phyloP scores from a whole-genome alignment of 2,113 vertebrate genomes.

The Antigone vipio region DNA sequence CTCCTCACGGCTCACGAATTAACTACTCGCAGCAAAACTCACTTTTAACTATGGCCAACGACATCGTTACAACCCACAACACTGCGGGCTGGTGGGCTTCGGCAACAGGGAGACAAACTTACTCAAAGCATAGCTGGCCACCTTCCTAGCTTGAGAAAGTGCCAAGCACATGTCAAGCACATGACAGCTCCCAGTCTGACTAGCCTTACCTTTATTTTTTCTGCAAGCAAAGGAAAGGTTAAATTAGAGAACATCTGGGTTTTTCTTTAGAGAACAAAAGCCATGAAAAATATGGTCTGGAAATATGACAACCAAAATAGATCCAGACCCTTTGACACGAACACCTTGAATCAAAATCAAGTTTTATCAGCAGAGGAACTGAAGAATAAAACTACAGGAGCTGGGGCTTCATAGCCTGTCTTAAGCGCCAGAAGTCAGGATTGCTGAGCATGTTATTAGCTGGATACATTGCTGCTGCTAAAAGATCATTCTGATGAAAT shows the following conservation, averaged over 20 bases:
- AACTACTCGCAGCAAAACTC: neutral
- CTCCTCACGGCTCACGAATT: accelerated
- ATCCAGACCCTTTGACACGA: neutral
- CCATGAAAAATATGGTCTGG: neutral
- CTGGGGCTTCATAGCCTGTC: neutral
- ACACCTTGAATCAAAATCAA: neutral
- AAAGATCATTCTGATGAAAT: neutral
- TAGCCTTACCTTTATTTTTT: neutral
- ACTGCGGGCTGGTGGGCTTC: neutral
- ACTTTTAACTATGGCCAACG: neutral
- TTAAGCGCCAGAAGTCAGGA: neutral
- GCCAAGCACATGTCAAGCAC: neutral
- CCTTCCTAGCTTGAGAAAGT: neutral
- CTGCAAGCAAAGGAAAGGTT: neutral
- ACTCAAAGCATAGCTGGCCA: neutral
- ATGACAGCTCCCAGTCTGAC: neutral
- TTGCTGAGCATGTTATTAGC: neutral
- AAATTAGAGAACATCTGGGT: neutral
- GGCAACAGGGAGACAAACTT: neutral
- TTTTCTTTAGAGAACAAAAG: neutral
- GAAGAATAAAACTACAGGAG: neutral
- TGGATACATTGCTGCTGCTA: neutral
- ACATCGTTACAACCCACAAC: neutral
- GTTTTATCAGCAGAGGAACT: neutral
- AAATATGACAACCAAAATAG: neutral